These are phyloP conservation scores for Chorisops tibialis DNA, from an alignment of 2,888 invertebrate species.

Conservation along the genomic window DNA sequence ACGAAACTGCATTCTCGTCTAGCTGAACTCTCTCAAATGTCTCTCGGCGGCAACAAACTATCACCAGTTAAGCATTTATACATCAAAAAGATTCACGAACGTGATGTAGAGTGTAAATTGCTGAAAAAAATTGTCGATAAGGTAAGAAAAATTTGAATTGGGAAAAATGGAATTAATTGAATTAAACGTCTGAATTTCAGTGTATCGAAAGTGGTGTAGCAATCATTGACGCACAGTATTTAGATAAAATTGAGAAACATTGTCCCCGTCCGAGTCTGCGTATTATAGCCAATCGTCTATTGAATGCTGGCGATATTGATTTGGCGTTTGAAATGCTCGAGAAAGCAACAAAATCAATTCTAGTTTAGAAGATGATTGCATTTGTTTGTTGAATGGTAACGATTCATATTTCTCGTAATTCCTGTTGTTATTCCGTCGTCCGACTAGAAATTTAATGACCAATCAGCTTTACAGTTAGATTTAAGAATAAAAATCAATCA, in stretches of 20 bases:
- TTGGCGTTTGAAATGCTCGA: conserved; percentile 50
- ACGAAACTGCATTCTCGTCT: conserved; percentile 58
- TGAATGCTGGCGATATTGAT: conserved; percentile 63
- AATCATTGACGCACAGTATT: conserved; percentile 65
- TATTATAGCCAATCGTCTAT: conserved; percentile 63
- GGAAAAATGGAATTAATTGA: neutral
- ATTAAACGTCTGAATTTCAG: conserved; percentile 42
- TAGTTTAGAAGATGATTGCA: too few relatives aligned
- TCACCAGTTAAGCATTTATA: conserved; percentile 77
- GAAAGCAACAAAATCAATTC: conserved; percentile 48
- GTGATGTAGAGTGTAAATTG: conserved; percentile 54
- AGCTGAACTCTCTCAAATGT: conserved; percentile 52
- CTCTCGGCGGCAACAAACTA: conserved; percentile 58
- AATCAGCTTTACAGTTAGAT: too few relatives aligned
- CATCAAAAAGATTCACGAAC: conserved; percentile 56
- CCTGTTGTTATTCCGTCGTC: too few relatives aligned
- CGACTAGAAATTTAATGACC: too few relatives aligned
- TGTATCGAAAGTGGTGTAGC: conserved; percentile 68
- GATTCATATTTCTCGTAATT: too few relatives aligned
- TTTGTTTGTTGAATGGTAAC: too few relatives aligned
- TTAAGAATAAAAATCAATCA: too few relatives aligned
- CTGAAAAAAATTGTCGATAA: conserved; percentile 63
- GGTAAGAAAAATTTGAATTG: conserved; percentile 37
- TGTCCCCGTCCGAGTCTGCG: conserved; percentile 71
- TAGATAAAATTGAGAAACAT: conserved; percentile 63